Base-by-base conservation (phyloP, 2,797 vertebrate genomes). In the Lateolabrax maculatus region DNA sequence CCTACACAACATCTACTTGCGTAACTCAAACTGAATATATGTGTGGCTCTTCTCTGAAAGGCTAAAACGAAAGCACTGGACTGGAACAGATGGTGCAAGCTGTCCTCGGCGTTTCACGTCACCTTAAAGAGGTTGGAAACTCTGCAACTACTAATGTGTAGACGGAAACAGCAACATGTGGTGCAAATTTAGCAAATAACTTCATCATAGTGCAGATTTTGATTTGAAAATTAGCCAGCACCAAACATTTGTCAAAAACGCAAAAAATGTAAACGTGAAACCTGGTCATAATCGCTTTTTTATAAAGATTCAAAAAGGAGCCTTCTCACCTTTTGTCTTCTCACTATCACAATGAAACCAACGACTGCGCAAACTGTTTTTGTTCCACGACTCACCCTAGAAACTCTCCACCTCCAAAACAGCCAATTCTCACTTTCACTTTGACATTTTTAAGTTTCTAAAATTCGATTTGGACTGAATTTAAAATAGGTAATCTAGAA, bases 1-100 rank as follows among this genome's bases (percentile, higher is more conserved):
- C 86, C 84, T 66, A 85, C 83, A 71, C 73, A 69, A 23, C 37
- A 52, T 62, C 37, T 62, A 83, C 70, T 85, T 77, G 56, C 60
- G 62, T 81, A 81, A 85, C 66, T 79, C 61, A 65, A 68, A 72
- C 49, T 15, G 64, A 68, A 60, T 21, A 70, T 62, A 65, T 12
- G 29, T 66, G 46, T 7, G 18, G 2, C 31, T 71, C 21, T 25
- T 36, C 29, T 64, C 46, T 52, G 16, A 25, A 34, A 61, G 13
- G 60, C 48, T 58, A 19, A 34, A 64, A 65, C 64, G 6, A 39
- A 64, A 70, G 3, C 16, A 61, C 19, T 67, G 56, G 21, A 6
- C 61, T 18, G 27, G 21, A 23, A 16, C 36, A 65, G 46, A 65
- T 0, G 3, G 19, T 15, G 8, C 31, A 43, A 61, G 19, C 29